These are phyloP conservation scores for Nasua narica DNA, from an alignment of 2,797 vertebrate species.

Conservation along the genomic window DNA sequence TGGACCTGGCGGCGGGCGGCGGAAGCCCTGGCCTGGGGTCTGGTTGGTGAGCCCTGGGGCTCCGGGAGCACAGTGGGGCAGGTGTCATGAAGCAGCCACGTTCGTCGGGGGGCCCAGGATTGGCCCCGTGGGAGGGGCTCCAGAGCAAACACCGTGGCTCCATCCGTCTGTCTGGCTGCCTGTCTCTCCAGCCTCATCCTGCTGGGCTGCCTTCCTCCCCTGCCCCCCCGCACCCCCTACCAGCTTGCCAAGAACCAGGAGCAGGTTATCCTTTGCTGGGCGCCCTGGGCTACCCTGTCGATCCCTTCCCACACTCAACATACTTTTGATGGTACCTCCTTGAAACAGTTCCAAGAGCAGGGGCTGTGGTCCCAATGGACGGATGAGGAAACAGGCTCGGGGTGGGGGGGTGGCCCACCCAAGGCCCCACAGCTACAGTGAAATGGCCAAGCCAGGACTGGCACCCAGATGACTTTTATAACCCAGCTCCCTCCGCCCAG, in stretches of 20 bases:
- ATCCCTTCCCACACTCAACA: accelerated
- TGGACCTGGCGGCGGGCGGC: not conserved
- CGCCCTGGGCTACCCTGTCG: not conserved
- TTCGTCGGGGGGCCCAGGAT: not conserved
- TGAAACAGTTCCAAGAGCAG: not conserved
- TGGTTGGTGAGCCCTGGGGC: not conserved
- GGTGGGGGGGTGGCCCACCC: no score
- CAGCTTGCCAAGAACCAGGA: not conserved
- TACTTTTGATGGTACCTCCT: not conserved
- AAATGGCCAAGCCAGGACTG: not conserved
- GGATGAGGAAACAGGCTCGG: not conserved
- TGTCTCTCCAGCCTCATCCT: not conserved
- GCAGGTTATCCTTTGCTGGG: not conserved
- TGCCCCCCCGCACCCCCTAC: not conserved
- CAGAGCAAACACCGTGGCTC: not conserved
- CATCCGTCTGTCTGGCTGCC: not conserved
- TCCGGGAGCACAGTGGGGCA: not conserved
- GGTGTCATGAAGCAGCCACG: not conserved
- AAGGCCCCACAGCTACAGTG: not conserved
- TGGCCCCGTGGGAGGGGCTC: not conserved
- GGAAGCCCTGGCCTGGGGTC: not conserved
- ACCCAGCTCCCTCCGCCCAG: not conserved
- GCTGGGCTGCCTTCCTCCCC: not conserved
- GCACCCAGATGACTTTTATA: not conserved
- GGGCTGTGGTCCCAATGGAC: not conserved